These are phyloP conservation scores for Drosophila multiciliata DNA, from an alignment of 2,888 invertebrate genomes.

Conservation along the genomic window DNA sequence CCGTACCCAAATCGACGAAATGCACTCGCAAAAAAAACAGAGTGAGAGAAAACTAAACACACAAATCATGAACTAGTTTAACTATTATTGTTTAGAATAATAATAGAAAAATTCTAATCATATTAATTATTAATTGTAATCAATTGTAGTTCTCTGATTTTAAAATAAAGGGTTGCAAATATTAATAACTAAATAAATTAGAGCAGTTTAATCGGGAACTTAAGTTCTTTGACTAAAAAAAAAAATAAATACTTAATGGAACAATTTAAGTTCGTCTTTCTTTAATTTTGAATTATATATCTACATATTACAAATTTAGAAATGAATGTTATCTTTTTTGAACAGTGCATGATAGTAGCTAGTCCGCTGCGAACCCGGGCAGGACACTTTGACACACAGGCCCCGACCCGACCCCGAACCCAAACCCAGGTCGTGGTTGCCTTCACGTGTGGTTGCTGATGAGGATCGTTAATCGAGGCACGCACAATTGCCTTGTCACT, in stretches of 20 bases:
- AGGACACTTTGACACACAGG: constrained; percentile 2
- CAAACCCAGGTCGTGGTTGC: not conserved
- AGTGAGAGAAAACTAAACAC: not conserved
- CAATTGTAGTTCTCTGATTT: not conserved
- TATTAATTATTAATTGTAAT: not conserved
- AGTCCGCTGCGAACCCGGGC: not conserved
- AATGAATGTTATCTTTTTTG: not conserved
- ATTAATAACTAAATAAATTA: not conserved
- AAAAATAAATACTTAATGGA: not conserved
- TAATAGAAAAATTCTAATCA: too few relatives aligned
- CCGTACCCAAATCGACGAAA: not conserved
- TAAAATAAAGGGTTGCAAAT: not conserved
- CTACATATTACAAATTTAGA: not conserved
- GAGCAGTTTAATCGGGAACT: not conserved
- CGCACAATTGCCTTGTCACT: constrained; percentile 29
- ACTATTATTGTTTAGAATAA: not conserved
- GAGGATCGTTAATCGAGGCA: constrained; percentile 40
- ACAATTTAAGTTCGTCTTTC: not conserved
- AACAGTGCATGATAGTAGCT: constrained; percentile 2
- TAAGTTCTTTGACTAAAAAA: not conserved
- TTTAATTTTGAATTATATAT: not conserved
- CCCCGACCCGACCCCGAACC: constrained; percentile 10
- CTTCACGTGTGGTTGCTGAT: constrained; percentile 19
- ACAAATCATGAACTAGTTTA: not conserved
- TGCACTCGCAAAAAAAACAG: not conserved